Evolutionary conservation across 2,113 vertebrate genomes (phyloP), one percentile per base, ranked within the genome.

Genomic region (Mus pahari): DNA sequence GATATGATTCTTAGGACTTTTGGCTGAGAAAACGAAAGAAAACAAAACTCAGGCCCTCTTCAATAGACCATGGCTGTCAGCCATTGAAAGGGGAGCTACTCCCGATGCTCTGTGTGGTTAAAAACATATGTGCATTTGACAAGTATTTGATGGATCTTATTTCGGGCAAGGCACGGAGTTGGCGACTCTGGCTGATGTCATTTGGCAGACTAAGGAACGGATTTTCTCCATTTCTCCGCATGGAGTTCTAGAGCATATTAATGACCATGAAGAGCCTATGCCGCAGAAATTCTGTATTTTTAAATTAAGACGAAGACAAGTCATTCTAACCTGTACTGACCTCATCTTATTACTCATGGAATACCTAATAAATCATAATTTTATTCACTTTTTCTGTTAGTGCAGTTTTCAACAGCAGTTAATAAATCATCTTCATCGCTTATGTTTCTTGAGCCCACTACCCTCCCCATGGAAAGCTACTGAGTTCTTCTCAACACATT

Each of bases 351-450:
- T 86, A 94, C 60, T 86, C 66, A 90, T 1, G 81, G 64, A 87
- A 94, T 53, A 92, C 53, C 86, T 89, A 89, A 94, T 74, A 94
- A 94, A 95, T 96, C 50, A 66, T 84, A 78, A 91, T 96, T 97
- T 94, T 96, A 94, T 82, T 95, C 89, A 58, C 86, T 88, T 74
- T 84, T 78, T 94, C 92, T 83, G 73, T 88, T 92, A 94, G 86
- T 87, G 68, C 82, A 88, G 64, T 81, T 96, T 95, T 97, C 75
- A 84, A 79, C 13, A 79, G 83, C 28, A 96, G 89, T 95, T 96
- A 96, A 96, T 96, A 96, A 92, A 91, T 90, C 95, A 91, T 64
- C 89, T 95, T 96, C 73, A 92, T 77, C 92, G 24, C 92, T 89
- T 83, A 75, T 81, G 33, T 42, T 78, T 53, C 82, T 96, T n/a